These are phyloP conservation scores for Malacoctenus gilli DNA, from an alignment of 2,797 vertebrate genomes.

Conservation along the genomic window DNA sequence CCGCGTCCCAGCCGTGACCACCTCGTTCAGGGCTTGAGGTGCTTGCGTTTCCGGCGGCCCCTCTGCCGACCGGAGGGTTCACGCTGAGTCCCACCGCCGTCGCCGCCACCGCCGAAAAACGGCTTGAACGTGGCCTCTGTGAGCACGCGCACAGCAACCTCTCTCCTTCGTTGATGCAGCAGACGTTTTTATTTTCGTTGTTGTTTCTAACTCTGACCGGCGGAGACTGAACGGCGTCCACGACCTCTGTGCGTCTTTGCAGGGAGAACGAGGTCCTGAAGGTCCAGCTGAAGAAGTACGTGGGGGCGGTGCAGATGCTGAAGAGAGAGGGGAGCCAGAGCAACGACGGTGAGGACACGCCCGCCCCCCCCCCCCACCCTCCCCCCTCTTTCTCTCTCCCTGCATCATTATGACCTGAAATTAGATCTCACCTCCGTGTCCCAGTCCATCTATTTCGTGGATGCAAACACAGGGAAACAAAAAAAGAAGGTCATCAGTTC, in stretches of 20 bases:
- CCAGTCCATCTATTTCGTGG: constrained; percentile 43
- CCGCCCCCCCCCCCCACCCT: constrained; percentile 1
- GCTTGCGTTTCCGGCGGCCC: constrained; percentile 35
- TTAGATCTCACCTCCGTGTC: constrained; percentile 49
- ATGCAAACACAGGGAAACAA: constrained; percentile 37
- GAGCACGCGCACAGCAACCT: not conserved
- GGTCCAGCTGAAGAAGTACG: constrained; percentile 98
- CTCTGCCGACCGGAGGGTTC: constrained; percentile 39
- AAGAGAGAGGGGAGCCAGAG: constrained; percentile 92
- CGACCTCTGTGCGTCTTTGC: constrained; percentile 61
- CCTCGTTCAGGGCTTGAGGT: constrained; percentile 26
- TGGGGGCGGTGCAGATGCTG: constrained; percentile 99
- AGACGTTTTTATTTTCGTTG: no score
- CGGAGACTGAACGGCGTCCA: no score
- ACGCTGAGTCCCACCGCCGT: constrained; percentile 14
- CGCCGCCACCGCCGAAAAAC: no score
- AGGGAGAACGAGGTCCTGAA: constrained; percentile 99
- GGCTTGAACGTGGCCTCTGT: not conserved
- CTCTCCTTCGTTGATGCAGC: not conserved
- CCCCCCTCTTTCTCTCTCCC: not conserved
- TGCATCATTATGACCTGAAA: constrained; percentile 44
- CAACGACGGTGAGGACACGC: constrained; percentile 92
- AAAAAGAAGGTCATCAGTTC: constrained; percentile 51
- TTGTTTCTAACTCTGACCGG: no score
- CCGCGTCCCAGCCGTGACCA: constrained; percentile 29